phyloP scores from a whole-genome alignment of 2,113 vertebrate genomes.

The Dasyurus viverrinus region DNA sequence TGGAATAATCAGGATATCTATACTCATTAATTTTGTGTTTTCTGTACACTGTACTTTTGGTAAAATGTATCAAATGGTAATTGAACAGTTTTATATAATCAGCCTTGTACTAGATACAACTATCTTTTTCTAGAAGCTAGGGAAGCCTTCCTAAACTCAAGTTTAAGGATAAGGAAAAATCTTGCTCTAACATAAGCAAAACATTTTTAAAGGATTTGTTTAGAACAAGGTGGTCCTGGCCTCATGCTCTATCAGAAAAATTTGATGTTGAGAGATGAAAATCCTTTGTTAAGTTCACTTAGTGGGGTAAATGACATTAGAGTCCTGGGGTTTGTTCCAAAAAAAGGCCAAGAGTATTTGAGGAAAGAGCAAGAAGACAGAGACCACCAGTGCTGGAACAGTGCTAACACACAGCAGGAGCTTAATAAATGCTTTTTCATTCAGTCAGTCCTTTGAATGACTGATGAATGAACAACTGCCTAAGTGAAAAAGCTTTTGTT shows the following conservation, averaged over 20 bases:
- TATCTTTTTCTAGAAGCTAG: neutral
- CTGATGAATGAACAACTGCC: neutral
- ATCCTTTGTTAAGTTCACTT: neutral
- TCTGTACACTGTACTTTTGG: neutral
- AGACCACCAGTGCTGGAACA: neutral
- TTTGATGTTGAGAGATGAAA: neutral
- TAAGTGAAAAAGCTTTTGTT: too few species aligned
- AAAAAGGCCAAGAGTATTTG: neutral
- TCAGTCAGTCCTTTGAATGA: neutral
- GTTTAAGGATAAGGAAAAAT: neutral
- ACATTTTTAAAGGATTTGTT: too few species aligned
- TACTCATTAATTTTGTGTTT: rapidly evolving
- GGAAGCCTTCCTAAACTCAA: neutral
- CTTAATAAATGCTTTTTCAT: too few species aligned
- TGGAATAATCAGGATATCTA: neutral
- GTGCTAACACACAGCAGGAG: too few species aligned
- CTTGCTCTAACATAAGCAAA: neutral
- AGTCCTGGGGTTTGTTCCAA: neutral
- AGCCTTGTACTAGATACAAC: neutral
- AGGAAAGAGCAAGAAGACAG: neutral
- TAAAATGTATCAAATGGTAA: neutral
- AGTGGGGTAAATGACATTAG: neutral
- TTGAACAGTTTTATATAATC: neutral
- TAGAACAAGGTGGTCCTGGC: neutral
- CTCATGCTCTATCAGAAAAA: neutral